Evolutionary conservation across 2,113 vertebrate species (phyloP).

Genomic region (Perca schrenkii): DNA sequence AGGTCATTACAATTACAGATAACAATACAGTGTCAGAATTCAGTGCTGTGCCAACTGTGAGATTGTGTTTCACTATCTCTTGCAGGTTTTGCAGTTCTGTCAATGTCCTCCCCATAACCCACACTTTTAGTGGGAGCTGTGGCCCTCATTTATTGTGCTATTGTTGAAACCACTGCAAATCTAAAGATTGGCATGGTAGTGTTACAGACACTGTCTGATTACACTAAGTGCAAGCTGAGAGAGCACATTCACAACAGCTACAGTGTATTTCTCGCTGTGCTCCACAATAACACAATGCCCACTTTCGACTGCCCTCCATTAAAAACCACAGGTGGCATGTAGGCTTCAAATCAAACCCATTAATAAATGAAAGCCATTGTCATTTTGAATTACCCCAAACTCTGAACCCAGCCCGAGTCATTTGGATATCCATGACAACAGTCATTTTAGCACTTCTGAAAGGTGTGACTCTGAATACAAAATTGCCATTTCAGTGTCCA

Average conservation of each 20-base stretch:
- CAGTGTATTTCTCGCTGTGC: slow-evolving; percentile 20
- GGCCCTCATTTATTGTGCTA: slow-evolving; percentile 34
- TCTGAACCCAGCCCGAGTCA: slow-evolving; percentile 29
- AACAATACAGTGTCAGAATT: slow-evolving; percentile 56
- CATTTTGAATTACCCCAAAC: slow-evolving; percentile 25
- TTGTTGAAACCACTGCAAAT: slow-evolving; percentile 42
- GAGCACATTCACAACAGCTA: slow-evolving; percentile 37
- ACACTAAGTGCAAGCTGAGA: slow-evolving; percentile 32
- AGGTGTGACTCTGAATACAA: slow-evolving; percentile 26
- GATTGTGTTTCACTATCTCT: slow-evolving; percentile 61
- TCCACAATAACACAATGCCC: slow-evolving; percentile 25
- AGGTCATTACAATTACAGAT: slow-evolving; percentile 81
- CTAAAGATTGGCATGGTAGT: slow-evolving; percentile 29
- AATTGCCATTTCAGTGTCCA: slow-evolving; percentile 44
- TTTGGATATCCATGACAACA: slow-evolving; percentile 63
- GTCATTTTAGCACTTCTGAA: slow-evolving; percentile 35
- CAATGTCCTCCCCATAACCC: slow-evolving; percentile 37
- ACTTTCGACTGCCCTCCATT: slow-evolving; percentile 49
- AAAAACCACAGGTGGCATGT: slow-evolving; percentile 47
- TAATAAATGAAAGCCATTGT: slow-evolving; percentile 34
- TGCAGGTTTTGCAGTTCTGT: slow-evolving; percentile 47
- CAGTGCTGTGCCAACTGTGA: slow-evolving; percentile 25
- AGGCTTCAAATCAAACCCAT: slow-evolving; percentile 37
- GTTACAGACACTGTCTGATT: slow-evolving; percentile 34
- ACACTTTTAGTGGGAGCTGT: slow-evolving; percentile 35